Evolutionary conservation across 2,888 invertebrate genomes (phyloP), one percentile per base, ranked within the genome.

Genomic region (Cheilosia impressa): DNA sequence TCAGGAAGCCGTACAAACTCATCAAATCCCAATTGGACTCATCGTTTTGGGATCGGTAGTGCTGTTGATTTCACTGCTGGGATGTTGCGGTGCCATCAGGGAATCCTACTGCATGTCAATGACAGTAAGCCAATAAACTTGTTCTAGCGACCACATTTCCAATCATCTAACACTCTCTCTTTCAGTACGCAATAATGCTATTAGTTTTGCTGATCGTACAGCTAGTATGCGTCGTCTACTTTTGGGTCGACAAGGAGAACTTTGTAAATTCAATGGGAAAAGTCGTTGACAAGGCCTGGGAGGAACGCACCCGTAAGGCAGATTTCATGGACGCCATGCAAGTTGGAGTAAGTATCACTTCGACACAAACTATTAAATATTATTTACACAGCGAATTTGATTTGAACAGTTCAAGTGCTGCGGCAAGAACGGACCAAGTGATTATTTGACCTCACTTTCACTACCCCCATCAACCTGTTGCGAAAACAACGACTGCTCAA

Each of bases 41-140:
- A 95, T 96, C 83, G 92, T 95, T 73, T 92, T 96, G 84, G 96
- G 96, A 15, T 93, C 94, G 13, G 90, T 96, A 72, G 95, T 96
- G 87, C 96, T 97, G 90, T 92, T 97, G 88, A 95, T 97, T 87
- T 96, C 97, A 3, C 97, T 97, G 94, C 95, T 97, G 91, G 98
- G 97, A 87, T 98, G 98, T 92, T 97, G 97, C 90, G 98, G 98
- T 53, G 97, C 98, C 15, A 95, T 96, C 88, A 95, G 96, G 88
- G 97, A 98, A 93, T 97, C 96, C 90, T 96, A 97, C 90, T 97
- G 97, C 93, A 96, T 97, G 96, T 95, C 96, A 71, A 94, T 96
- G 92, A 96, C 96, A 90, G 97, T 97, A 93, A 94, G 95, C 88
- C 0, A 9, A 10, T 34, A 52, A 3, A 13, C 24, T 52, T 24